phyloP scores from a whole-genome alignment of 2,113 vertebrate species.

The Myiopsitta monachus region DNA sequence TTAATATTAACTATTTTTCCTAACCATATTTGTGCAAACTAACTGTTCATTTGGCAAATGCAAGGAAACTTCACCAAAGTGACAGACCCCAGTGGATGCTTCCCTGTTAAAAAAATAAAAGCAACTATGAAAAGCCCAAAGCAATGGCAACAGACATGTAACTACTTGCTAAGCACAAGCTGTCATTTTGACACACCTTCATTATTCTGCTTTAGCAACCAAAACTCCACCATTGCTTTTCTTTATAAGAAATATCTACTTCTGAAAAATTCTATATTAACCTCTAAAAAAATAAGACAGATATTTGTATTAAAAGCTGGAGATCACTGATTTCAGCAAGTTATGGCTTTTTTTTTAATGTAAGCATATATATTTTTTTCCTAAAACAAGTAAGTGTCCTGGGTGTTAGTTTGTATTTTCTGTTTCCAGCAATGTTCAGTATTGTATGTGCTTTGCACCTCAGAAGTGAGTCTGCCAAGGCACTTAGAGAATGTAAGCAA shows the following conservation, averaged over 20 bases:
- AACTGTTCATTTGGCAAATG: slow-evolving; percentile 55
- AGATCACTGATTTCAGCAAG: slow-evolving; percentile 73
- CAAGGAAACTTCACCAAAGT: background rate
- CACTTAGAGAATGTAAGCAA: slow-evolving; percentile 75
- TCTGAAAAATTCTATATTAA: slow-evolving; percentile 61
- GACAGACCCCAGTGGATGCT: background rate
- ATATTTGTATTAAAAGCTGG: slow-evolving; percentile 75
- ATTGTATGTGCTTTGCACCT: slow-evolving; percentile 76
- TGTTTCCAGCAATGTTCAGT: slow-evolving; percentile 73
- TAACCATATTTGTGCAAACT: slow-evolving; percentile 37
- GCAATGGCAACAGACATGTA: background rate
- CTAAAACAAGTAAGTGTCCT: slow-evolving; percentile 73
- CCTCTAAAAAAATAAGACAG: slow-evolving; percentile 72
- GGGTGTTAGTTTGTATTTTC: slow-evolving; percentile 62
- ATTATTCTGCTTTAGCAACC: background rate
- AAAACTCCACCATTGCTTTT: background rate
- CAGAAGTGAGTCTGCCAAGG: slow-evolving; percentile 79
- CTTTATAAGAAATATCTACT: slow-evolving; percentile 47
- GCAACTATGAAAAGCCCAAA: slow-evolving; percentile 4
- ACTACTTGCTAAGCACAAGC: background rate
- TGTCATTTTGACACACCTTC: slow-evolving; percentile 12
- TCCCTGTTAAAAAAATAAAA: slow-evolving; percentile 40
- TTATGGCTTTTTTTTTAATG: slow-evolving; percentile 77
- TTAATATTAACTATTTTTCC: background rate
- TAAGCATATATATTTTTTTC: slow-evolving; percentile 40